A percentile compares a stretch with the other conserved stretches of the same genome.
These are phyloP conservation scores for Cepaea hortensis DNA, from an alignment of 2,888 invertebrate species.

Conservation along the genomic window DNA sequence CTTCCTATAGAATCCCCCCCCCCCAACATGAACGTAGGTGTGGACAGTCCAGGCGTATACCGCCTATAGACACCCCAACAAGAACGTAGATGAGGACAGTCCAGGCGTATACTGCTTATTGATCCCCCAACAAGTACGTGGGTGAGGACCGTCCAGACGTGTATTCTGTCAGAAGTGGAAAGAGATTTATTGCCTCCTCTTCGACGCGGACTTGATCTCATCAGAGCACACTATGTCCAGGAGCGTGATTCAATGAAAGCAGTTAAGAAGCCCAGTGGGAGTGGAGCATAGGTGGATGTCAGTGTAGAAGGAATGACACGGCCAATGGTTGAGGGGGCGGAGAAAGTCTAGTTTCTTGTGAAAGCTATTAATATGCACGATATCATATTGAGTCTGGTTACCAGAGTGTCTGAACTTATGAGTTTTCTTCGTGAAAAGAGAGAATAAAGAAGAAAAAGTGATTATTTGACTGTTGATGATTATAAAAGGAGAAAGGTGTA, in stretches of 20 bases:
- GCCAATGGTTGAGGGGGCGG: slow-evolving; percentile 80
- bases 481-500: no score
- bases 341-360: slow-evolving; percentile 82
- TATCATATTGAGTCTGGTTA: slow-evolving; percentile 84
- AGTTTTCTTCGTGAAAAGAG: no score
- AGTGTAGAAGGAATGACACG: slow-evolving; percentile 80
- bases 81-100: no score
- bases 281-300: slow-evolving; percentile 72
- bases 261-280: slow-evolving; percentile 62
- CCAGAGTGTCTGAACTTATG: slow-evolving; percentile 37
- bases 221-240: slow-evolving; percentile 86
- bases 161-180: slow-evolving; percentile 80
- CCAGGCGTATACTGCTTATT: no score
- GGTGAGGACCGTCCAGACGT: slow-evolving; percentile 61
- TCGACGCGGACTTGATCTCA: slow-evolving; percentile 84
- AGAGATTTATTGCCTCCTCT: slow-evolving; percentile 82
- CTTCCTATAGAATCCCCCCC: no score
- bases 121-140: no score
- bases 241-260: slow-evolving; percentile 80
- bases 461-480: no score
- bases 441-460: no score
- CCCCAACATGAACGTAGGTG: no score
- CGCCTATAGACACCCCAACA: no score
- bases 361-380: slow-evolving; percentile 87
- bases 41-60: no score